Conservation (phyloP, 2,888 invertebrate genomes). For the Cacoxenus indagator region DNA sequence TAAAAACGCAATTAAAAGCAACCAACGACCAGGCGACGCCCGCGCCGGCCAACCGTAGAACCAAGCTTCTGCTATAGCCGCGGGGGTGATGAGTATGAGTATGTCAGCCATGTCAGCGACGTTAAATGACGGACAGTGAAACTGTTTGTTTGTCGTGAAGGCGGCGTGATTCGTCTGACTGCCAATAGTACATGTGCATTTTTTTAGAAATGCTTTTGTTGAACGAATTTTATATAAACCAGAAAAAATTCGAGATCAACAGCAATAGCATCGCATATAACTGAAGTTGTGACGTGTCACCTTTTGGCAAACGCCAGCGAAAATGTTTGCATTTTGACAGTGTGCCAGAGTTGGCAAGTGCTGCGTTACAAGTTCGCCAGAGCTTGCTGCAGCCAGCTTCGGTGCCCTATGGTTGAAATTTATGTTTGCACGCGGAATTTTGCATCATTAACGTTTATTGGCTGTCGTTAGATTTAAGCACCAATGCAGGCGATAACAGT, state of each 20-base stretch:
- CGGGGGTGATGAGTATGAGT: not conserved
- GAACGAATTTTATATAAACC: not conserved
- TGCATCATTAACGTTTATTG: slow-evolving; percentile 52
- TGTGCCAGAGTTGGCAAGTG: slow-evolving; percentile 4
- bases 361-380: not conserved
- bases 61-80: not conserved
- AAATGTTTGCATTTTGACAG: slow-evolving; percentile 5
- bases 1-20: slow-evolving; percentile 39
- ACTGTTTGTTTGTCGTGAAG: not conserved
- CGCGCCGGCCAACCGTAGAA: not conserved
- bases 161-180: too few relatives aligned
- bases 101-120: not conserved
- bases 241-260: not conserved
- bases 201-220: slow-evolving; percentile 14
- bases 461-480: slow-evolving; percentile 52
- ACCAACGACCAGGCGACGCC: not conserved
- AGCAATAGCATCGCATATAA: not conserved
- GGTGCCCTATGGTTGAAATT: slow-evolving; percentile 25
- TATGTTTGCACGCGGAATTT: slow-evolving; percentile 33
- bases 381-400: too few relatives aligned
- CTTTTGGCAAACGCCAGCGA: not conserved
- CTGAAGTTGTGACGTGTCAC: slow-evolving; percentile 1
- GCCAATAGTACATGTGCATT: not conserved
- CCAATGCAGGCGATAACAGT: slow-evolving; percentile 8
- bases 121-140: too few relatives aligned